Base-by-base conservation (phyloP, 2,888 invertebrate genomes). In the Phytoseiulus persimilis region DNA sequence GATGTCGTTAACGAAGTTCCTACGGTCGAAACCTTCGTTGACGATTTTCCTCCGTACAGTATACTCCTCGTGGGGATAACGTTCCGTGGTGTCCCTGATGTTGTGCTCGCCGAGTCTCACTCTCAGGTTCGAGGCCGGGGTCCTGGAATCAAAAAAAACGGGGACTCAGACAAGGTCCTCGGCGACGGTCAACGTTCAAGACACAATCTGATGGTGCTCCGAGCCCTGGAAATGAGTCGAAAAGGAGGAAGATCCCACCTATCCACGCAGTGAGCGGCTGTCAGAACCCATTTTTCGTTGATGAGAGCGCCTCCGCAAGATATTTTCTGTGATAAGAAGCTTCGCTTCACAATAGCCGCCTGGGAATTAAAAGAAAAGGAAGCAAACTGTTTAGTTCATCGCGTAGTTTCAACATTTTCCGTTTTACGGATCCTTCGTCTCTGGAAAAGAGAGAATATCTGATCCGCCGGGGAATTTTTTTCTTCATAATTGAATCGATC, bases 21-120 rank as follows among this genome's bases (percentile, higher is more conserved):
- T 95, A 0, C 97, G 96, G 91, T 97, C 96, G 92, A 97, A 98
- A 89, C 96, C 94, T 89, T 91, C 91, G 90, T 91, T 91, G 91
- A 94, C 97, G 93, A 97, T 97, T 92, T 97, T 97, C 90, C 96
- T 94, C 92, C 97, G 96, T 0, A 97, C 96, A 2, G 95, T 95
- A 92, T 94, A 97, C 93, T 98, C 97, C 92, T 97, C 97, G 92
- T 97, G 96, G 0, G 95, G 94, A 90, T 96, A 94, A 32, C 96
- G 94, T 92, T 97, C 97, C 28, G 95, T 95, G 90, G 96, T 96
- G 83, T 92, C 91, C 0, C 96, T 93, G 0, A 97, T 97, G 92
- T 98, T 97, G 96, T 97, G 97, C 92, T 98, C 97, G 0, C 97
- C 97, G 0, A 97, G 94, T 0, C 97, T 95, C 0, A 98, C 96